Evolutionary conservation across 1,140 invertebrate species (phyloP).

Genomic region (Scaptodrosophila lebanonensis): DNA sequence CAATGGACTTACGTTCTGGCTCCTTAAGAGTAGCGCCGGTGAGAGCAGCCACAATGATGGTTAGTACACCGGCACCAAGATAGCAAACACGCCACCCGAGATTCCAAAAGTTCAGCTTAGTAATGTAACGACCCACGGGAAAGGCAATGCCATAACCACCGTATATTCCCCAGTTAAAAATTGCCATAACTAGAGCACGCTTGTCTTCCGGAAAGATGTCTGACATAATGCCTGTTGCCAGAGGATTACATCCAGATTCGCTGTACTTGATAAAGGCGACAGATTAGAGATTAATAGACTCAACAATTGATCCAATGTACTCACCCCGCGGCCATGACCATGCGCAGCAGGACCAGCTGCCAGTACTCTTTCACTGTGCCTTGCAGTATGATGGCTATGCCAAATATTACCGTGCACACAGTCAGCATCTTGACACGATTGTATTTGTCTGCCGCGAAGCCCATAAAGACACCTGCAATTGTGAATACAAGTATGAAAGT

Average conservation of each 20-base stretch:
- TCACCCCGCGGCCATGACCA: slow-evolving; percentile 91
- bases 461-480: slow-evolving; percentile 89
- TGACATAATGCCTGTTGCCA: slow-evolving; percentile 89
- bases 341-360: slow-evolving; percentile 91
- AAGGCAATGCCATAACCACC: slow-evolving; percentile 95
- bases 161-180: slow-evolving; percentile 98
- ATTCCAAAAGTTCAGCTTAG: slow-evolving; percentile 85
- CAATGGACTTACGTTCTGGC: slow-evolving; percentile 85
- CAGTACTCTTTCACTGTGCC: slow-evolving; percentile 91
- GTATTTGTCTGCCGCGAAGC: slow-evolving; percentile 89
- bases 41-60: slow-evolving; percentile 85
- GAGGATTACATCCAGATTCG: slow-evolving; percentile 92
- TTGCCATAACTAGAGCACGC: slow-evolving; percentile 91
- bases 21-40: slow-evolving; percentile 88
- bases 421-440: slow-evolving; percentile 87
- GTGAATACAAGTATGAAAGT: slow-evolving; percentile 95
- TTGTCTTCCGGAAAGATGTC: slow-evolving; percentile 90
- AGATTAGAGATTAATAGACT: too few relatives aligned
- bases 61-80: slow-evolving; percentile 88
- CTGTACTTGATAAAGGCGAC: too few relatives aligned
- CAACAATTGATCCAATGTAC: too few relatives aligned
- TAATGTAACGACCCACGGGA: slow-evolving; percentile 92
- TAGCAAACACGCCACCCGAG: slow-evolving; percentile 93
- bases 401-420: slow-evolving; percentile 88
- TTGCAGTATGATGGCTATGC: slow-evolving; percentile 88